These are phyloP conservation scores for Acanthurus lineatus DNA, from an alignment of 2,797 vertebrate genomes.

Conservation along the genomic window DNA sequence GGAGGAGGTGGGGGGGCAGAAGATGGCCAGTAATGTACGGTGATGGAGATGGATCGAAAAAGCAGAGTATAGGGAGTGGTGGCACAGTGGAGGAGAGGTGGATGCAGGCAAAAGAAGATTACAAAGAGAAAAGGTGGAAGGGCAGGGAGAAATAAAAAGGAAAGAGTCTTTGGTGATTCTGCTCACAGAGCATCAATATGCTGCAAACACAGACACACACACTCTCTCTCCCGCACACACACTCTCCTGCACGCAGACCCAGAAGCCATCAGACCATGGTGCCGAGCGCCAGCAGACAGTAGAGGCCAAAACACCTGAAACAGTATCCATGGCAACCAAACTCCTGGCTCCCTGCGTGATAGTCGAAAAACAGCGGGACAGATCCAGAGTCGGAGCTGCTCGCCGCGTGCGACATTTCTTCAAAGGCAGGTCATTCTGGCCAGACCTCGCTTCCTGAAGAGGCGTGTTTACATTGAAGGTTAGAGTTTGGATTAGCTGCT, in stretches of 20 bases:
- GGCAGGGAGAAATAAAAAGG: background rate
- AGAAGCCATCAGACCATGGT: constrained; percentile 55
- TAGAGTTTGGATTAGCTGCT: constrained; percentile 5
- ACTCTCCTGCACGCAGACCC: constrained; percentile 44
- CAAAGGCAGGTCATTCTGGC: constrained; percentile 12
- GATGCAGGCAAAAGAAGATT: background rate
- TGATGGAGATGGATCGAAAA: background rate
- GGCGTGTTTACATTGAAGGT: constrained; percentile 10
- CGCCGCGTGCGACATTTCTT: constrained; percentile 11
- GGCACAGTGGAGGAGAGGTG: background rate
- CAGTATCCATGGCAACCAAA: constrained; percentile 75
- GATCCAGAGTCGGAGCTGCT: constrained; percentile 30
- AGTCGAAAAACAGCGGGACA: constrained; percentile 30
- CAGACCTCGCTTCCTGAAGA: background rate
- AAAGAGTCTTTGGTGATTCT: constrained; percentile 35
- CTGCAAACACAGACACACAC: constrained; percentile 18
- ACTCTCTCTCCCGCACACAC: background rate
- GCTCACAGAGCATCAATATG: constrained; percentile 49
- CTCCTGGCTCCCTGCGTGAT: constrained; percentile 30
- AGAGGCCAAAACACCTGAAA: constrained; percentile 68
- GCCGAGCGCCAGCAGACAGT: constrained; percentile 35
- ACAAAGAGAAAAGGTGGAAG: background rate
- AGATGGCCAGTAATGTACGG: background rate
- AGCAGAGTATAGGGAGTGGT: background rate
- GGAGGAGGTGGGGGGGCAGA: background rate